Percentiles rank a stretch among this genome's conserved stretches.
Evolutionary conservation across 2,113 vertebrate species (phyloP).

Genomic region (Balaeniceps rex): DNA sequence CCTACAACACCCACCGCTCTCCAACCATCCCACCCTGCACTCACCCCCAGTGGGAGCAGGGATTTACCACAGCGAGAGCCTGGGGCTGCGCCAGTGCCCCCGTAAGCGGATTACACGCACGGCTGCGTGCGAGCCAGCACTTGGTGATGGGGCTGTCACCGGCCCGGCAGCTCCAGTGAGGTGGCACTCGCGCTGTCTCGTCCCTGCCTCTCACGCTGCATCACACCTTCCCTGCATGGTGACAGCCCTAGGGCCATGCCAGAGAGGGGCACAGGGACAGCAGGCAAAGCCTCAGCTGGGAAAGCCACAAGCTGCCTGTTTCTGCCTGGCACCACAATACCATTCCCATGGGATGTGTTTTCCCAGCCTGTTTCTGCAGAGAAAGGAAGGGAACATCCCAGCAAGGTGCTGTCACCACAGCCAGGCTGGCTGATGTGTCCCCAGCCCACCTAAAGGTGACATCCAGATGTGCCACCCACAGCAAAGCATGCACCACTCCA

Average conservation of each 20-base stretch:
- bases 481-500: not conserved
- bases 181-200: not conserved
- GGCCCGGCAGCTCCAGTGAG: not conserved
- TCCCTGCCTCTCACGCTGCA: not conserved
- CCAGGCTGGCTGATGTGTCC: not conserved
- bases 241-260: not conserved
- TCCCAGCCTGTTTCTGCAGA: not conserved
- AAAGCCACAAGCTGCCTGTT: not conserved
- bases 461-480: not conserved
- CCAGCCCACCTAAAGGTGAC: not conserved
- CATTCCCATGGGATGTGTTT: not conserved
- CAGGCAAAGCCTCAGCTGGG: not conserved
- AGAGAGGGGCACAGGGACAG: not conserved
- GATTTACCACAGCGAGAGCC: not conserved
- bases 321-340: not conserved
- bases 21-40: not conserved
- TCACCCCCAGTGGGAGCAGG: not conserved
- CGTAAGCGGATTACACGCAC: constrained; percentile 22
- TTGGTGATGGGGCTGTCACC: not conserved
- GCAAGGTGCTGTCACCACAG: not conserved
- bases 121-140: not conserved
- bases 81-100: not conserved
- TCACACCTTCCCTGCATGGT: not conserved
- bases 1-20: not conserved
- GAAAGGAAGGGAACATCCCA: not conserved